Conservation (phyloP, 2,797 vertebrate genomes). For the Hyperoplus immaculatus region DNA sequence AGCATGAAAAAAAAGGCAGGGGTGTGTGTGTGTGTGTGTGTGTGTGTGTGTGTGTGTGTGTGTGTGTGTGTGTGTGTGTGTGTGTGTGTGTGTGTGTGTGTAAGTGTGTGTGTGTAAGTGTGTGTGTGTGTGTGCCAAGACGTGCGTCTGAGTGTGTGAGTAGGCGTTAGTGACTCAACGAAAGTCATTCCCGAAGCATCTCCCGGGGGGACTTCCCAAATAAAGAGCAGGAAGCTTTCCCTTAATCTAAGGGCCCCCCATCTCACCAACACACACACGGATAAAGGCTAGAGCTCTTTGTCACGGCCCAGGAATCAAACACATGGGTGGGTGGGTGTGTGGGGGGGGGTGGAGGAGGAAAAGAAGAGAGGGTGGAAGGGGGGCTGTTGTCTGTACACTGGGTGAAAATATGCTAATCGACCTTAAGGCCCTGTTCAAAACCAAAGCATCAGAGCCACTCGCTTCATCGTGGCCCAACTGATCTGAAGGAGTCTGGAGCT, state of each 20-base stretch:
- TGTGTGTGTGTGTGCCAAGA: conserved; percentile 44
- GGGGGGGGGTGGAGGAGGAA: conserved; percentile 35
- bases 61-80: conserved; percentile 65
- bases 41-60: conserved; percentile 52
- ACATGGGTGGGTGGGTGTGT: conserved; percentile 61
- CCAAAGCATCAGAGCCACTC: conserved; percentile 65
- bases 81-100: conserved; percentile 49
- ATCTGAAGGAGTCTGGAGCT: conserved; percentile 72
- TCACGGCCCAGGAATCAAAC: conserved; percentile 88
- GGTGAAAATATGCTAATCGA: conserved; percentile 81
- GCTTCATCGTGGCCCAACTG: conserved; percentile 66
- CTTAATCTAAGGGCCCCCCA: conserved; percentile 87
- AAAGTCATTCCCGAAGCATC: conserved; percentile 81
- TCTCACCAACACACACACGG: conserved; percentile 78
- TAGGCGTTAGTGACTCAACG: conserved; percentile 74
- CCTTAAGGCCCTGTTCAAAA: conserved; percentile 71
- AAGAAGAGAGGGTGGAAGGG: conserved; percentile 33
- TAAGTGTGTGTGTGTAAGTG: conserved; percentile 56
- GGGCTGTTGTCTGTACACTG: conserved; percentile 71
- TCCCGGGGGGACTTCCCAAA: conserved; percentile 80
- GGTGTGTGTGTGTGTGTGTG: conserved; percentile 54
- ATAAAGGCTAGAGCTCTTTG: conserved; percentile 87
- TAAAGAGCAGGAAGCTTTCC: conserved; percentile 89
- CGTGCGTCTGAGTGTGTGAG: conserved; percentile 49
- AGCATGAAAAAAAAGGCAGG: conserved; percentile 37